Evolutionary conservation across 2,888 invertebrate species (phyloP).

Genomic region (Leptopilina syphax): DNA sequence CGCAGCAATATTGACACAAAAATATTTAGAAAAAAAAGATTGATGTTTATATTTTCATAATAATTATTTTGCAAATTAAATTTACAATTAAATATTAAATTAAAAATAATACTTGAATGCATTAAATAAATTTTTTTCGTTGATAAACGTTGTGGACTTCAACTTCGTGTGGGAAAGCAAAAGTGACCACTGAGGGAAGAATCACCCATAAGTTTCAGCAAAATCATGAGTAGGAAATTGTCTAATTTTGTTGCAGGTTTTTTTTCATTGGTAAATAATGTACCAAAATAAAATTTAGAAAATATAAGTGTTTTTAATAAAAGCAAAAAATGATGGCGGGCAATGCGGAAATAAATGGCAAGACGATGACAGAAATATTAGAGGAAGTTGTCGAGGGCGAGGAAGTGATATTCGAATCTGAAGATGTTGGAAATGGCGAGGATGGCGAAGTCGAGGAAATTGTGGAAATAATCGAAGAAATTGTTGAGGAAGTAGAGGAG

Average conservation of each 20-base stretch:
- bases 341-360: constrained; percentile 58
- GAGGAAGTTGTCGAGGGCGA: constrained; percentile 64
- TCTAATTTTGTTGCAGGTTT: neutral
- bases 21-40: too few relatives aligned
- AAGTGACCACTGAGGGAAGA: too few relatives aligned
- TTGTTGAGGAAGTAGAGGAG: constrained; percentile 64
- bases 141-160: too few relatives aligned
- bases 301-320: neutral
- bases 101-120: too few relatives aligned
- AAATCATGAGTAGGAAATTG: neutral
- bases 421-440: constrained; percentile 61
- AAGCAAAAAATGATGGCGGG: constrained; percentile 53
- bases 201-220: neutral
- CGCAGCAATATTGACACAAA: too few relatives aligned
- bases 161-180: too few relatives aligned
- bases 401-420: constrained; percentile 67
- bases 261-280: neutral
- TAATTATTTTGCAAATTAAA: too few relatives aligned
- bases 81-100: too few relatives aligned
- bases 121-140: too few relatives aligned
- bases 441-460: constrained; percentile 69
- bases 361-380: constrained; percentile 57
- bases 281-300: constrained; percentile 5
- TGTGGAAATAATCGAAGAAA: constrained; percentile 70
- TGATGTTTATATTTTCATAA: too few relatives aligned